Evolutionary conservation across 2,797 vertebrate genomes (phyloP).

Genomic region (Podargus strigoides): DNA sequence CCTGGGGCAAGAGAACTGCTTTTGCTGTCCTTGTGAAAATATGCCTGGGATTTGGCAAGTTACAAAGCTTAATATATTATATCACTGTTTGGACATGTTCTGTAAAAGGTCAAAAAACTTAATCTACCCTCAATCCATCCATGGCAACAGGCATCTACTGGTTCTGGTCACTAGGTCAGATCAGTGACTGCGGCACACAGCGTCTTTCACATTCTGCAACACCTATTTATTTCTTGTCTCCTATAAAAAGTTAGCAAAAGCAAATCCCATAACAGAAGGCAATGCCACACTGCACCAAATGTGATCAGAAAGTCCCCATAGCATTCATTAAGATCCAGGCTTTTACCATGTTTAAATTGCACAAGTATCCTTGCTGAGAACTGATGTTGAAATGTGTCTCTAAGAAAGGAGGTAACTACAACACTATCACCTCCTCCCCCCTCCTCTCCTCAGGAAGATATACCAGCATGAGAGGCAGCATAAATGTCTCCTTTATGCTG

Average conservation of each 20-base stretch:
- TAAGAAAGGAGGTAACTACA: neutral
- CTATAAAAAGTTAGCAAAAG: neutral
- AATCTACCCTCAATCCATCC: neutral
- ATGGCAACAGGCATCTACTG: neutral
- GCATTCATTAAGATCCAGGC: neutral
- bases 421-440: neutral
- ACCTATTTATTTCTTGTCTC: neutral
- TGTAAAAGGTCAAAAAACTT: neutral
- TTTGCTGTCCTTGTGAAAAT: constrained; percentile 31
- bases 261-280: neutral
- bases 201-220: neutral
- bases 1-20: neutral
- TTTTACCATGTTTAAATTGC: neutral
- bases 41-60: constrained; percentile 1
- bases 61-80: neutral
- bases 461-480: neutral
- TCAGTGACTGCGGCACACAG: neutral
- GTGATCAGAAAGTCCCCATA: neutral
- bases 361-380: neutral
- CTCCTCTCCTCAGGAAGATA: neutral
- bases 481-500: neutral
- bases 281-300: neutral
- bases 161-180: neutral
- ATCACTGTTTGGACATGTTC: constrained; percentile 4
- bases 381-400: neutral